phyloP scores from a whole-genome alignment of 2,113 vertebrate species.

The Hiodon alosoides region DNA sequence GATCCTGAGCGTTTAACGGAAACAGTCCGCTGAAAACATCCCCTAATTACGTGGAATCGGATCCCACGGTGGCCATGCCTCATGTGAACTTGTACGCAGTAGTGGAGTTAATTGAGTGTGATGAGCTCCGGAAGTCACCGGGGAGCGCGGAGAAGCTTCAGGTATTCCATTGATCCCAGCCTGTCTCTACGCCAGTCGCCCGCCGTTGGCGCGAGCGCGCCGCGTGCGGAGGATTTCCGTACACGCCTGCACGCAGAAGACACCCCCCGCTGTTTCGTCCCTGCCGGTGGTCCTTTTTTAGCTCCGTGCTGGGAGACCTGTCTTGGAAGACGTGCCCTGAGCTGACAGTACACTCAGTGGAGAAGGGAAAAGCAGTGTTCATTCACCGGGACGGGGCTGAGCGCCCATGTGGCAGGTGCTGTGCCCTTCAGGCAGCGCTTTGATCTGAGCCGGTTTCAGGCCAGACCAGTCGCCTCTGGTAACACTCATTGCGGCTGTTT shows the following conservation, averaged over 20 bases:
- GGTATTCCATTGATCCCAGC: conserved; percentile 46
- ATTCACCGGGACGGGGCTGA: not conserved
- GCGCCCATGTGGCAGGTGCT: not conserved
- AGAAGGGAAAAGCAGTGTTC: not conserved
- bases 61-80: conserved; percentile 14
- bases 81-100: conserved; percentile 19
- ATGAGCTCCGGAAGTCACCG: conserved; percentile 24
- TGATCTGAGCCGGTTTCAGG: not conserved
- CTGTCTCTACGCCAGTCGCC: conserved; percentile 47
- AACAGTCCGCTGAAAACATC: not conserved
- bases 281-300: too few species aligned
- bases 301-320: too few species aligned
- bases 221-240: too few species aligned
- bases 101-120: conserved; percentile 37
- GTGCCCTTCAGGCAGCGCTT: not conserved
- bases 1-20: not conserved
- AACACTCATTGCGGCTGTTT: not conserved
- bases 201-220: too few species aligned
- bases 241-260: too few species aligned
- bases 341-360: too few species aligned
- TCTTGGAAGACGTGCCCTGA: too few species aligned
- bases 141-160: conserved; percentile 28
- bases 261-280: too few species aligned
- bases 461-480: not conserved
- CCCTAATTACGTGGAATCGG: conserved; percentile 17